Conservation (phyloP, 2,888 invertebrate species). For the Drosophila flavopinicola region DNA sequence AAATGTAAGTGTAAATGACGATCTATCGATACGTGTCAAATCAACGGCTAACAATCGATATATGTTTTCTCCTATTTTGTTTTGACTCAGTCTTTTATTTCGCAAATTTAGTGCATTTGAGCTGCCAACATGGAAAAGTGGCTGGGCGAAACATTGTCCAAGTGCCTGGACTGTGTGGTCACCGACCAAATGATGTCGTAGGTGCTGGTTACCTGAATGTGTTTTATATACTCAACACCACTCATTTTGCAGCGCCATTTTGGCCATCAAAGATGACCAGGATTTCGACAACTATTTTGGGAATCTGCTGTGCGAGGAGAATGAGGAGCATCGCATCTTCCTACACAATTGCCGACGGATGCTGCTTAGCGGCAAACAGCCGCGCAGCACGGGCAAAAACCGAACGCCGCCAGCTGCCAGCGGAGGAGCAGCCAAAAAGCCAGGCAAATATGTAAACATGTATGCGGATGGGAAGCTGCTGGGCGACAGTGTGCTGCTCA, state of each 20-base stretch:
- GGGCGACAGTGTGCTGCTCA: constrained; percentile 86
- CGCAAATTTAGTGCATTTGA: constrained; percentile 7
- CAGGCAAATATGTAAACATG: constrained; percentile 90
- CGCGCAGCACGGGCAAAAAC: constrained; percentile 20
- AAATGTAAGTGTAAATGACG: no score
- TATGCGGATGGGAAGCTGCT: constrained; percentile 88
- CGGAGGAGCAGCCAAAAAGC: constrained; percentile 85
- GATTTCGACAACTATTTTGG: constrained; percentile 92
- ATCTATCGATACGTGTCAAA: no score
- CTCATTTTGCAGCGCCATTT: constrained; percentile 87
- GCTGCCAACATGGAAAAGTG: constrained; percentile 90
- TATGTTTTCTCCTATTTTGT: constrained; percentile 7
- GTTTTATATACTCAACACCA: background rate
- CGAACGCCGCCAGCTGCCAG: background rate
- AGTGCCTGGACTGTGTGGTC: constrained; percentile 88
- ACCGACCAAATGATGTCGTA: constrained; percentile 89
- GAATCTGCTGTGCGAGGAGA: constrained; percentile 89
- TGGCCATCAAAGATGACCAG: constrained; percentile 88
- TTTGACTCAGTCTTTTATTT: constrained; percentile 22
- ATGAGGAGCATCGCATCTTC: constrained; percentile 88
- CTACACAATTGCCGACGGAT: constrained; percentile 87
- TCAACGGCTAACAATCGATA: background rate
- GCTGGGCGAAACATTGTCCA: constrained; percentile 87
- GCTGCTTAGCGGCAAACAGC: constrained; percentile 84
- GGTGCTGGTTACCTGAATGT: constrained; percentile 57